Evolutionary conservation across 1,140 invertebrate species (phyloP).

Genomic region (Ips nitidus): DNA sequence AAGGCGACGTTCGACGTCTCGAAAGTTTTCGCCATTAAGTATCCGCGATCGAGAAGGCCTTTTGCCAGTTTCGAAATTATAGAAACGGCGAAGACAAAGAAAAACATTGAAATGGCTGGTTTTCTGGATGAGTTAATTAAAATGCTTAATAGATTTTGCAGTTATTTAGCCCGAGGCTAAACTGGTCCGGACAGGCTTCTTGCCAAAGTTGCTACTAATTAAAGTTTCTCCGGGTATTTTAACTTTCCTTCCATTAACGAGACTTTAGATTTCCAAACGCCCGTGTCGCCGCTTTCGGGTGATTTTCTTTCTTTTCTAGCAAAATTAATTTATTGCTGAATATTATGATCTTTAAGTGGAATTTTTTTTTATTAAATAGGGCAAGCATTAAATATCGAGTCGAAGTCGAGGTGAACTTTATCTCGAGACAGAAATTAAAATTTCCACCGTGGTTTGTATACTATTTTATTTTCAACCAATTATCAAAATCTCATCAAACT

Average conservation of each 20-base stretch:
- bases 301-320: too few species aligned
- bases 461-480: too few species aligned
- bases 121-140: conserved; percentile 27
- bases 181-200: conserved; percentile 18
- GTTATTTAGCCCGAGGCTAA: conserved; percentile 18
- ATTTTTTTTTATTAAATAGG: too few species aligned
- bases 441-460: too few species aligned
- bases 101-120: conserved; percentile 22
- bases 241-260: neutral
- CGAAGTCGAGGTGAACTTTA: too few species aligned
- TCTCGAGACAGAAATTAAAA: too few species aligned
- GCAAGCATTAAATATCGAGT: too few species aligned
- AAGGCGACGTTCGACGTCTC: too few species aligned
- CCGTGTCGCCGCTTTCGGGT: neutral
- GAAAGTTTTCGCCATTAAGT: neutral
- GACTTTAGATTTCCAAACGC: conserved; percentile 2
- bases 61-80: conserved; percentile 8
- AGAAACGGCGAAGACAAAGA: conserved; percentile 20
- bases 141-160: conserved; percentile 24
- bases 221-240: conserved; percentile 12
- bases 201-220: conserved; percentile 18
- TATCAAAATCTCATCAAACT: too few species aligned
- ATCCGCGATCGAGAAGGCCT: neutral
- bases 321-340: too few species aligned
- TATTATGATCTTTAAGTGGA: too few species aligned